A percentile compares a stretch with the other conserved stretches of the same genome.
These are phyloP conservation scores for Drosophila setosimentum DNA, from an alignment of 2,888 invertebrate species.

Conservation along the genomic window DNA sequence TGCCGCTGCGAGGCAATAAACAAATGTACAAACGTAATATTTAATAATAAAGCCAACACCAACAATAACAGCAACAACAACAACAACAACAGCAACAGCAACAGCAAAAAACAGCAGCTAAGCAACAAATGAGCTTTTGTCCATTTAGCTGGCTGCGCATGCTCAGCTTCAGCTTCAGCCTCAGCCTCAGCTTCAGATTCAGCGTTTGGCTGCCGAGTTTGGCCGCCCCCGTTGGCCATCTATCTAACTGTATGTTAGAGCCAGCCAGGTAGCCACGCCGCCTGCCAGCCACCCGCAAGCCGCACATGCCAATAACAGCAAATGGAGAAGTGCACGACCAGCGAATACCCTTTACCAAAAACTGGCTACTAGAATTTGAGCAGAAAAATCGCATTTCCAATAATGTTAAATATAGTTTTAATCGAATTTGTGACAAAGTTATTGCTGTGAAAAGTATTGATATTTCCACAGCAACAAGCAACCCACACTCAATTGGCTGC, in stretches of 20 bases:
- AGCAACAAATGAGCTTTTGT: conserved; percentile 38
- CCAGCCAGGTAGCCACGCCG: background rate
- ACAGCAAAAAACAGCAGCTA: conserved; percentile 20
- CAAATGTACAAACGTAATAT: conserved; percentile 77
- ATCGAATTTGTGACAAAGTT: no score
- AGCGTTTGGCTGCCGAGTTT: conserved; percentile 2
- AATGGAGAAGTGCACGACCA: background rate
- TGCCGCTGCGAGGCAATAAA: conserved; percentile 72
- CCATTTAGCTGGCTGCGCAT: conserved; percentile 48
- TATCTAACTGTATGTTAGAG: conserved; percentile 26
- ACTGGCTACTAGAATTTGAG: background rate
- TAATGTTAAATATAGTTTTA: background rate
- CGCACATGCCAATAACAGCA: background rate
- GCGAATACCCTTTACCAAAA: background rate
- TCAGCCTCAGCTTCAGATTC: conserved; percentile 11
- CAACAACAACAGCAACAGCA: conserved; percentile 21
- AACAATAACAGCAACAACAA: conserved; percentile 32
- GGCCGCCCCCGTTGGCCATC: conserved; percentile 56
- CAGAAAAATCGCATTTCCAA: background rate
- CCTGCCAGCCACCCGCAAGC: conserved; percentile 40
- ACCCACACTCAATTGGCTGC: background rate
- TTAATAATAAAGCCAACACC: conserved; percentile 70
- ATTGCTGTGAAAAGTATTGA: background rate
- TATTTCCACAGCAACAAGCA: rapidly evolving
- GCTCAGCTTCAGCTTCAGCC: conserved; percentile 41